Conservation (phyloP, 2,888 invertebrate species). For the Parnassius orleans region DNA sequence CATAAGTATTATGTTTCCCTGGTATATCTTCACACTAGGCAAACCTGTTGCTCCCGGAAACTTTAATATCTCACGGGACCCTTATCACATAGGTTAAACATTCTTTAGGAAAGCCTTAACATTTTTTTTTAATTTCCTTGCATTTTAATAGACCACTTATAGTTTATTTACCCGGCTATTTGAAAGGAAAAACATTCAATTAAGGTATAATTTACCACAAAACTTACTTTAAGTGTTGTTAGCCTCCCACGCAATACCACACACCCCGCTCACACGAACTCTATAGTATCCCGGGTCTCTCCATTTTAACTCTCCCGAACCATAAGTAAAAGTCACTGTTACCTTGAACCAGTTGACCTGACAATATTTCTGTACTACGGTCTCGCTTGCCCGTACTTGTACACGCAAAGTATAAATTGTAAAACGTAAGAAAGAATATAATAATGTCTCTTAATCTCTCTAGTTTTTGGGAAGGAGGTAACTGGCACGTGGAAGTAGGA, state of each 20-base stretch:
- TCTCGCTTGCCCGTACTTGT: neutral
- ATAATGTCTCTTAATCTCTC: too few species aligned
- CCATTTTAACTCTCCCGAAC: neutral
- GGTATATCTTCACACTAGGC: too few species aligned
- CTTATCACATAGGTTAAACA: too few species aligned
- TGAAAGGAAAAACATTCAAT: constrained; percentile 1
- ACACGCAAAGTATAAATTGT: neutral
- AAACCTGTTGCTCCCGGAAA: too few species aligned
- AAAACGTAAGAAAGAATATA: too few species aligned
- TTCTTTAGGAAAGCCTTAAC: too few species aligned
- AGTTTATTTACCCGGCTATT: neutral
- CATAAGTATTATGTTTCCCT: too few species aligned
- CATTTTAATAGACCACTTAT: too few species aligned
- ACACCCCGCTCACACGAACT: constrained; percentile 34
- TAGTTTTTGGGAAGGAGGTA: too few species aligned
- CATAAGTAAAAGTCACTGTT: neutral
- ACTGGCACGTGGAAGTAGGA: too few species aligned
- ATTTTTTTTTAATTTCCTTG: too few species aligned
- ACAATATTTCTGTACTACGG: neutral
- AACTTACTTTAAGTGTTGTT: constrained; percentile 2
- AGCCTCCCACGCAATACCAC: constrained; percentile 44
- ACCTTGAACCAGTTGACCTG: neutral
- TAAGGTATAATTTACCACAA: constrained; percentile 10
- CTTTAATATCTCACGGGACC: too few species aligned
- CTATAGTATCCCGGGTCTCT: neutral